phyloP scores from a whole-genome alignment of 2,888 invertebrate genomes.

The Unio delphinus region DNA sequence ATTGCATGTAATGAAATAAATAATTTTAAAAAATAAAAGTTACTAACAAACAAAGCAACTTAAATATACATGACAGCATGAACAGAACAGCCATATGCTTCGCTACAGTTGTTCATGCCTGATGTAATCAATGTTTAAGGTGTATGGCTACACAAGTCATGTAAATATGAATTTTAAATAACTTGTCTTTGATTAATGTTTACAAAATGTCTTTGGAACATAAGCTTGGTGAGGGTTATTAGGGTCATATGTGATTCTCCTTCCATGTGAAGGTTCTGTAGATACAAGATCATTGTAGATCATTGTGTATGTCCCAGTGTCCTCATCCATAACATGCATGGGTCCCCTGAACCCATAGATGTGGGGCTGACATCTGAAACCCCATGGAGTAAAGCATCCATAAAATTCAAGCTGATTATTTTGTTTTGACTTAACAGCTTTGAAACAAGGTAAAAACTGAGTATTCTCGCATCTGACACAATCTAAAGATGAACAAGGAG shows the following conservation, averaged over 20 bases:
- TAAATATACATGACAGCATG: no score
- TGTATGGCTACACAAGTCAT: no score
- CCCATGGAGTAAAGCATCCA: constrained; percentile 49
- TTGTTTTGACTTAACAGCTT: neutral
- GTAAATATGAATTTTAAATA: no score
- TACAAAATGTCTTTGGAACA: constrained; percentile 9
- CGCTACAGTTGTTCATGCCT: no score
- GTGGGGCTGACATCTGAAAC: constrained; percentile 40
- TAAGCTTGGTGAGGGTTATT: constrained; percentile 17
- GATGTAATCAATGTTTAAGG: no score
- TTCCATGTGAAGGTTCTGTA: constrained; percentile 1
- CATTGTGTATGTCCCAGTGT: constrained; percentile 16
- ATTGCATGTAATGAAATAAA: no score
- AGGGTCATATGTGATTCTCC: constrained; percentile 4
- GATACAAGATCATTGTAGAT: constrained; percentile 36
- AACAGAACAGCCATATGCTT: no score
- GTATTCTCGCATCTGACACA: neutral
- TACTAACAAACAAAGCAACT: no score
- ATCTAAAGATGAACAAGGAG: no score
- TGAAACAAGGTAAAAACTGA: neutral
- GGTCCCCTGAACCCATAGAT: constrained; percentile 46
- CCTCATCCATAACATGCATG: constrained; percentile 38
- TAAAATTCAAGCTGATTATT: constrained; percentile 25
- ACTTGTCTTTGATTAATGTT: neutral
- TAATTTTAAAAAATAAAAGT: no score